phyloP scores from a whole-genome alignment of 1,140 invertebrate species.

The Octopus bimaculoides region DNA sequence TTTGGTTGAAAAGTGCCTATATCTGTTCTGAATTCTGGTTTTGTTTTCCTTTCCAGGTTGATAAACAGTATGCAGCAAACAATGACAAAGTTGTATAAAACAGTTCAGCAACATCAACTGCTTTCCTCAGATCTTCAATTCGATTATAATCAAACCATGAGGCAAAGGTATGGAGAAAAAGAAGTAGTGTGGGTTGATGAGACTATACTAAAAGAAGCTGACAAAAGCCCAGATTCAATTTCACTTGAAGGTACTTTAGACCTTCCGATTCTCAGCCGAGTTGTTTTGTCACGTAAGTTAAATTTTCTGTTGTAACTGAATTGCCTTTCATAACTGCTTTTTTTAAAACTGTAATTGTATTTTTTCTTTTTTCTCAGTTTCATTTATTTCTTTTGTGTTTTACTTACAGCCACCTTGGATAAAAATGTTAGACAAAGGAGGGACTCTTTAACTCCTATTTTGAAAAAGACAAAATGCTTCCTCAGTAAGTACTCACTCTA shows the following conservation, averaged over 20 bases:
- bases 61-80: conserved; percentile 29
- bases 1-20: no score
- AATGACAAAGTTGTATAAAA: conserved; percentile 36
- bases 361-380: no score
- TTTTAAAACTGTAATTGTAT: no score
- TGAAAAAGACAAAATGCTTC: no score
- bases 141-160: conserved; percentile 29
- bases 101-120: conserved; percentile 34
- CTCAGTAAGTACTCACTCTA: no score
- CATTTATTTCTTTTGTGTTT: no score
- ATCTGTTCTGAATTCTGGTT: not conserved
- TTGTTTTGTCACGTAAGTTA: not conserved
- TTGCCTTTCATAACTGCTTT: no score
- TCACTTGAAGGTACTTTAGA: not conserved
- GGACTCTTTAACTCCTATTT: no score
- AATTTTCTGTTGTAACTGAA: no score
- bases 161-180: conserved; percentile 29
- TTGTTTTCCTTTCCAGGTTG: conserved; percentile 27
- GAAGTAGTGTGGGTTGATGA: conserved; percentile 42
- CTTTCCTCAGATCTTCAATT: conserved; percentile 32
- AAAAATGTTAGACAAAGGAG: no score
- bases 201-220: not conserved
- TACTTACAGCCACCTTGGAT: no score
- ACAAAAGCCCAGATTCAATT: not conserved
- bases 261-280: not conserved